phyloP scores from a whole-genome alignment of 2,797 vertebrate genomes.

The Kryptolebias ocellatus region DNA sequence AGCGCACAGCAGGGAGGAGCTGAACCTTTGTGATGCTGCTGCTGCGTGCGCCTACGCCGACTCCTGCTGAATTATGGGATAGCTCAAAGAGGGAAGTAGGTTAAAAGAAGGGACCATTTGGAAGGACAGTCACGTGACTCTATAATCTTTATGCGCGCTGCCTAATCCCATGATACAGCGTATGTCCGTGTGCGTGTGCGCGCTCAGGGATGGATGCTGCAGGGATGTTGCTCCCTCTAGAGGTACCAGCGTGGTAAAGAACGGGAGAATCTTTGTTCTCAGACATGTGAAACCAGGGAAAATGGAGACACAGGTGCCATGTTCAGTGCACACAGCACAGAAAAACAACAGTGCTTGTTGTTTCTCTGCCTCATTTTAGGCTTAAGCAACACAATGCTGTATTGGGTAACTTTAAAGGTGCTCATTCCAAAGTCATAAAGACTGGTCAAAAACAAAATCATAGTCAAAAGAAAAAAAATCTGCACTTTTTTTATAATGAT shows the following conservation, averaged over 20 bases:
- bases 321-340: constrained; percentile 4
- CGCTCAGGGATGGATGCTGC: constrained; percentile 35
- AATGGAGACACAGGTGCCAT: constrained; percentile 29
- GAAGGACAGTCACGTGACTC: constrained; percentile 59
- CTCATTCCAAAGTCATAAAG: too few relatives aligned
- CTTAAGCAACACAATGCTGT: neutral
- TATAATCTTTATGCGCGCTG: constrained; percentile 57
- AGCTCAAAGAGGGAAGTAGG: constrained; percentile 41
- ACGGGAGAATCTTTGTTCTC: constrained; percentile 39
- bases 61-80: constrained; percentile 54
- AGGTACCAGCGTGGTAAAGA: constrained; percentile 18
- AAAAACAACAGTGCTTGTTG: neutral
- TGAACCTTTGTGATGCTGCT: constrained; percentile 70
- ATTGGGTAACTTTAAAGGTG: too few relatives aligned
- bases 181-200: constrained; percentile 28
- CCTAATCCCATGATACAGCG: constrained; percentile 61
- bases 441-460: too few relatives aligned
- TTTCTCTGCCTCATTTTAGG: neutral
- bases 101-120: constrained; percentile 57
- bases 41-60: constrained; percentile 53
- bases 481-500: too few relatives aligned
- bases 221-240: constrained; percentile 37
- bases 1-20: constrained; percentile 65
- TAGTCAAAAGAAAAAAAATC: neutral
- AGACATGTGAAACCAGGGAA: constrained; percentile 46